Evolutionary conservation across 1,140 invertebrate genomes (phyloP), one percentile per base, ranked within the genome.

Genomic region (Drosophila sulfurigaster): DNA sequence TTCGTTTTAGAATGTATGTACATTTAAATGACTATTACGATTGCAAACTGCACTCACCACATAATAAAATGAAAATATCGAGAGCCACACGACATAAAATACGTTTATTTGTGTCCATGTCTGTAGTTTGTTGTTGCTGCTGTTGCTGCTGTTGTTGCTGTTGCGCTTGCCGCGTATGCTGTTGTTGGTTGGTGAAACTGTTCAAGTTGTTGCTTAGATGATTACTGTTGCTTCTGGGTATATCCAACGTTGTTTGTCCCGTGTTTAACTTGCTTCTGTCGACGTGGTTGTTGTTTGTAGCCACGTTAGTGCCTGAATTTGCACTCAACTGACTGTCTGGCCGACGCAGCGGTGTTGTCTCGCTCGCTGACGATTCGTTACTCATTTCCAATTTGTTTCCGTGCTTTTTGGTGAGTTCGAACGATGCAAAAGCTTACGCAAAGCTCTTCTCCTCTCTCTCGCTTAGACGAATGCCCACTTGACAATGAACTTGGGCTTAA

Each of bases 91-190:
- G 91, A 65, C 59, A 90, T 5, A 92, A 62, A 56, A 92, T 90
- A 51, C 91, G 62, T 68, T 92, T 92, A 63, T 92, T 92, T 59
- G 88, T 90, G 68, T 92, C 91, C 91, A 92, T 92, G n/a, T 67
- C 59, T 58, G 35, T 69, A 15, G 30, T 45, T 35, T 75, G 46
- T 52, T 64, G 65, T 52, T 76, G 62, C n/a, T 52, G 35, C 1
- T 63, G 58, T 16, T 72, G 63, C 16, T 76, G 76, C 52, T 48
- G 30, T n/a, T 70, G 20, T 20, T 20, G 20, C 20, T 25, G 20
- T 4, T 59, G 51, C 0, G 38, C 46, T 5, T 64, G 60, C 15
- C 73, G 57, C 30, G 38, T 48, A 16, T n/a, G 52, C 15, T 59
- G 20, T 58, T 66, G 15, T 68, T 66, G 32, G n/a, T 70, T 52